phyloP scores from a whole-genome alignment of 2,888 invertebrate species.

The Sphaerophoria rueppellii region DNA sequence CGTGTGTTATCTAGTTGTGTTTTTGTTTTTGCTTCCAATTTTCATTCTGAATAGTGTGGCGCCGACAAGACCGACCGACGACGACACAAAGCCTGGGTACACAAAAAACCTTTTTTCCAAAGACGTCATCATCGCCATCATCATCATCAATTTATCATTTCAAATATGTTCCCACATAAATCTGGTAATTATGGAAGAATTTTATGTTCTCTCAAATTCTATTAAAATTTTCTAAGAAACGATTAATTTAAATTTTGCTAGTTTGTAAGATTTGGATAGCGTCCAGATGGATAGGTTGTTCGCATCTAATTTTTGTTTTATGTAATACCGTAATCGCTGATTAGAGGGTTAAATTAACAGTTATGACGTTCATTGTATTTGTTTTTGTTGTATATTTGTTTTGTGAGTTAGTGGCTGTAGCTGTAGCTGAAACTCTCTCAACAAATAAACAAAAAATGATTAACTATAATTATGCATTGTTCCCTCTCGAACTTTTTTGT shows the following conservation, averaged over 20 bases:
- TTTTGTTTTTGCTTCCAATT: not conserved
- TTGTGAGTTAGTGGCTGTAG: too few relatives aligned
- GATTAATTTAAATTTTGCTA: slow-evolving; percentile 5
- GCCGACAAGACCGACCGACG: slow-evolving; percentile 21
- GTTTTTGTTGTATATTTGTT: too few relatives aligned
- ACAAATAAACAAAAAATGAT: too few relatives aligned
- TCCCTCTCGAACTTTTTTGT: too few relatives aligned
- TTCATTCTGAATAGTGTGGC: not conserved
- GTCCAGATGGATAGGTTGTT: slow-evolving; percentile 32
- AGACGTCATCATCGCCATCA: slow-evolving; percentile 35
- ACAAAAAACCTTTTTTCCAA: slow-evolving; percentile 36
- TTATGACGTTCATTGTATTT: too few relatives aligned
- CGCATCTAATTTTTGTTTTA: slow-evolving; percentile 11
- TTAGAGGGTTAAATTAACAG: not conserved
- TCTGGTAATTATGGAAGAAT: slow-evolving; percentile 34
- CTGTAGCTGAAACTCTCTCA: too few relatives aligned
- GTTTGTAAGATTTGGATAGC: slow-evolving; percentile 32
- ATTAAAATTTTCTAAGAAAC: slow-evolving; percentile 7
- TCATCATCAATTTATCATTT: slow-evolving; percentile 4
- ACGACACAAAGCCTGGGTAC: slow-evolving; percentile 41
- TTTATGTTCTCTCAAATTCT: not conserved
- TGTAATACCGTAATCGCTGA: slow-evolving; percentile 16
- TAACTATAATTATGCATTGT: too few relatives aligned
- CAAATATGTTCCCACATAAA: slow-evolving; percentile 25
- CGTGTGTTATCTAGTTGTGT: slow-evolving; percentile 13